Conservation (phyloP, 2,888 invertebrate species). For the Tortrix viridana region DNA sequence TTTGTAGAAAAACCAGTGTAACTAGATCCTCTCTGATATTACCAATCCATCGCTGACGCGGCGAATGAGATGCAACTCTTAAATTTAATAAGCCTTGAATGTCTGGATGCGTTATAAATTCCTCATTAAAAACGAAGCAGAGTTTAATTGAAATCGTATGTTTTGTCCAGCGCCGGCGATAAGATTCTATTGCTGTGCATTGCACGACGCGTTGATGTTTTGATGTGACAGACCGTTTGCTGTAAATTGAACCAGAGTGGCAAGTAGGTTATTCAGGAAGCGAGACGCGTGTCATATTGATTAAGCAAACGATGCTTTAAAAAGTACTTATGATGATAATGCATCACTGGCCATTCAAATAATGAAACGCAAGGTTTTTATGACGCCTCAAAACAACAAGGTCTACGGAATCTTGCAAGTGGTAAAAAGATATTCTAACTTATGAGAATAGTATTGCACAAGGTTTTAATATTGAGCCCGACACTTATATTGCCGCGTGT, state of each 20-base stretch:
- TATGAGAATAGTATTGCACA: constrained; percentile 48
- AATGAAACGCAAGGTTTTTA: neutral
- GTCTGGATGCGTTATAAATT: constrained; percentile 66
- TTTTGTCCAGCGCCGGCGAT: constrained; percentile 75
- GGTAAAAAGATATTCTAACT: constrained; percentile 40
- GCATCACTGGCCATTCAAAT: constrained; percentile 6
- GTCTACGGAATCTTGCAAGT: constrained; percentile 18
- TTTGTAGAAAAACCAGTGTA: constrained; percentile 65
- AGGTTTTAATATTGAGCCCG: constrained; percentile 48
- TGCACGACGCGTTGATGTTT: constrained; percentile 31
- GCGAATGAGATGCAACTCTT: constrained; percentile 44
- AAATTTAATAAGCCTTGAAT: constrained; percentile 57
- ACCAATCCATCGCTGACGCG: constrained; percentile 42
- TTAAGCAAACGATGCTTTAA: neutral
- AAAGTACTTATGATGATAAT: neutral
- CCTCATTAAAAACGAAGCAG: constrained; percentile 72
- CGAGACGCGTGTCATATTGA: constrained; percentile 13
- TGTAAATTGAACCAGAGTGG: constrained; percentile 59
- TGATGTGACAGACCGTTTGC: constrained; percentile 51
- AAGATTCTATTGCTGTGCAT: constrained; percentile 49
- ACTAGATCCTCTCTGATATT: constrained; percentile 55
- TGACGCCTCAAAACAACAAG: constrained; percentile 16
- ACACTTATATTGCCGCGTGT: constrained; percentile 52
- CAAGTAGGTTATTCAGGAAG: constrained; percentile 30
- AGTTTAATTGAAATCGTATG: constrained; percentile 83